Conservation (phyloP, 2,113 vertebrate genomes). For the Ranitomeya variabilis region DNA sequence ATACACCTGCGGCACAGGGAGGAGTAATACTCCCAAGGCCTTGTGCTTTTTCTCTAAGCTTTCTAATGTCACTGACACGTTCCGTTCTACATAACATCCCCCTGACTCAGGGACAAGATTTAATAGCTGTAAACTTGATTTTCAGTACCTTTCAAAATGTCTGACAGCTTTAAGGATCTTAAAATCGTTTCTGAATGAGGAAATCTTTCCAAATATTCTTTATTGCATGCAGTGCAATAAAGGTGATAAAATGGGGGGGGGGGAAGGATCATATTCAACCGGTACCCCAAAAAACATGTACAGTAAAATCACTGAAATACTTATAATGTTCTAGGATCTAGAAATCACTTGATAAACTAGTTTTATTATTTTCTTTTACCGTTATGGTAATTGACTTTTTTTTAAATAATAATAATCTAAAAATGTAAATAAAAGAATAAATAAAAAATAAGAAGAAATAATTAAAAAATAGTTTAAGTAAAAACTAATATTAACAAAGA, state of each 20-base stretch:
- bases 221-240: background rate
- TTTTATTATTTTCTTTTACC: too few species aligned
- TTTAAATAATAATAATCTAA: too few species aligned
- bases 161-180: conserved; percentile 32
- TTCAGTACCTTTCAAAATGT: conserved; percentile 15
- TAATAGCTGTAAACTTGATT: conserved; percentile 31
- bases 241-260: background rate
- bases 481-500: too few species aligned
- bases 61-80: conserved; percentile 16
- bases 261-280: background rate
- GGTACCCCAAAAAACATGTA: background rate
- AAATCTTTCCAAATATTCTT: conserved; percentile 34
- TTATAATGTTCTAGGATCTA: too few species aligned
- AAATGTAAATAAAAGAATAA: too few species aligned
- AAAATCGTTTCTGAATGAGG: conserved; percentile 23
- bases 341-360: too few species aligned
- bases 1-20: conserved; percentile 31
- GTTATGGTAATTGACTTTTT: too few species aligned
- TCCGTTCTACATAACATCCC: conserved; percentile 4
- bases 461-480: too few species aligned
- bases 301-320: too few species aligned
- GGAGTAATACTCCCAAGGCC: background rate
- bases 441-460: too few species aligned
- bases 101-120: conserved; percentile 42
- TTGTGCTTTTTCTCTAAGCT: background rate